Evolutionary conservation across 2,113 vertebrate genomes (phyloP).

Genomic region (Athene noctua): DNA sequence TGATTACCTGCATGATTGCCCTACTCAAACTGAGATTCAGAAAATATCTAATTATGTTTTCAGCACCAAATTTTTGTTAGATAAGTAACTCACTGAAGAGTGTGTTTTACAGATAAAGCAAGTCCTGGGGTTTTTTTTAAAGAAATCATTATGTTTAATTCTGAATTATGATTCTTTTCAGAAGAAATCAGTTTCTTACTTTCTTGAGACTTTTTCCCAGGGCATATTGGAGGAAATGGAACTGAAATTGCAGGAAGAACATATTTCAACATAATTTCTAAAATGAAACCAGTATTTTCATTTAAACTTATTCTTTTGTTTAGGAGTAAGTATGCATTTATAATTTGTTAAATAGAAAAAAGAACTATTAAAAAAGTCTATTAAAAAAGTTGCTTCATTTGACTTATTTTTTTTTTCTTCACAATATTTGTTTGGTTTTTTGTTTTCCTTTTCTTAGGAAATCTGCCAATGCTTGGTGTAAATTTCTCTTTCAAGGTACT

Average conservation of each 20-base stretch:
- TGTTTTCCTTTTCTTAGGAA: background rate
- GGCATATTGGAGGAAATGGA: background rate
- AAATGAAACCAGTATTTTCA: background rate
- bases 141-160: background rate
- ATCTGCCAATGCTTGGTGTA: background rate
- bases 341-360: background rate
- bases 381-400: background rate
- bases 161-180: background rate
- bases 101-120: background rate
- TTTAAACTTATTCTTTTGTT: background rate
- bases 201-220: background rate
- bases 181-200: background rate
- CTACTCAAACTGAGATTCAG: background rate
- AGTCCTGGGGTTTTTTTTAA: background rate
- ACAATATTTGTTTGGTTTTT: background rate
- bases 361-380: fast-evolving
- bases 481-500: background rate
- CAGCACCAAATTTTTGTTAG: background rate
- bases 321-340: background rate
- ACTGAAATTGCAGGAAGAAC: background rate
- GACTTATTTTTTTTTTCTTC: fast-evolving
- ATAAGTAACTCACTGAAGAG: background rate
- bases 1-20: background rate
- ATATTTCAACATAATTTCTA: background rate
- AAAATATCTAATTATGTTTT: background rate